A percentile compares a stretch with the other conserved stretches of the same genome.
Evolutionary conservation across 1,140 invertebrate species (phyloP).

Genomic region (Rhyacophila brunnea): DNA sequence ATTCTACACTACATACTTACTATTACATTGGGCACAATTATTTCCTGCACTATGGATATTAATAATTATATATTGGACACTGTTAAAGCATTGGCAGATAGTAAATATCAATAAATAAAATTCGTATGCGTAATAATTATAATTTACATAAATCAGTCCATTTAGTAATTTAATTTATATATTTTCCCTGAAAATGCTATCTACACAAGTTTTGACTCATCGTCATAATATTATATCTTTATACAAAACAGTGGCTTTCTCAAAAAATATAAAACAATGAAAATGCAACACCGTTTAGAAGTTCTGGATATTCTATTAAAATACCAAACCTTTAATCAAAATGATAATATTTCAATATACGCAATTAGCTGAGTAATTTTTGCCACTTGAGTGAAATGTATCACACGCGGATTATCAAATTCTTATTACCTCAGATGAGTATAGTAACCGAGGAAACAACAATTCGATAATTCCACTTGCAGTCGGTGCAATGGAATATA

Average conservation of each 20-base stretch:
- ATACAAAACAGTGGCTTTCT: slow-evolving; percentile 33
- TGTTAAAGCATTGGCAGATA: slow-evolving; percentile 34
- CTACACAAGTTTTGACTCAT: slow-evolving; percentile 30
- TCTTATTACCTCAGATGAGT: no score
- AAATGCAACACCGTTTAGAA: no score
- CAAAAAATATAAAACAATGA: slow-evolving; percentile 7
- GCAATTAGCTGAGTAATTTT: no score
- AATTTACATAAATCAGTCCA: slow-evolving; percentile 36
- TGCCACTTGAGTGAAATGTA: no score
- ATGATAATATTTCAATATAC: no score
- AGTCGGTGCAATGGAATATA: no score
- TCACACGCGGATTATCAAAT: no score
- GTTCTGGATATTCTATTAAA: no score
- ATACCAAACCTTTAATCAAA: no score
- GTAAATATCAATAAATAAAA: slow-evolving; percentile 32
- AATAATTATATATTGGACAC: slow-evolving; percentile 22
- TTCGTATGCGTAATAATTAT: slow-evolving; percentile 30
- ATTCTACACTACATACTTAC: slow-evolving; percentile 27
- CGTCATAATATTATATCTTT: slow-evolving; percentile 18
- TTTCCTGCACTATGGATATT: slow-evolving; percentile 28
- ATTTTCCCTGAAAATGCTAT: slow-evolving; percentile 33
- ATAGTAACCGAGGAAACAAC: no score
- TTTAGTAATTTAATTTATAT: slow-evolving; percentile 34
- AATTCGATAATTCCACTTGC: no score
- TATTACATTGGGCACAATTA: slow-evolving; percentile 28